Evolutionary conservation across 2,888 invertebrate species (phyloP).

Genomic region (Rotaria magnacalcarata): DNA sequence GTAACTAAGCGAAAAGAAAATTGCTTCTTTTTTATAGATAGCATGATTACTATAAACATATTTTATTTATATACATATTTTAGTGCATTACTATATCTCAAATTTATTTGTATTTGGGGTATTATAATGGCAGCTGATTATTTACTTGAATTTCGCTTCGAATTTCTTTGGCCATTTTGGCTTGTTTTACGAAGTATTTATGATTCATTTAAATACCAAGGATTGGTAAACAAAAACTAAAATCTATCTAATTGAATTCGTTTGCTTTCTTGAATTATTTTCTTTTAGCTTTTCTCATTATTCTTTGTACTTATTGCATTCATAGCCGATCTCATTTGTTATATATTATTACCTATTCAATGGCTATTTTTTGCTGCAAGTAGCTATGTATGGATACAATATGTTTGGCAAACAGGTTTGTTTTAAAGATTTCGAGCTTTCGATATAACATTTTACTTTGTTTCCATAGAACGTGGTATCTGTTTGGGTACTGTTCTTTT

Average conservation of each 20-base stretch:
- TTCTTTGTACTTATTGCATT: constrained; percentile 95
- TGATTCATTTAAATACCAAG: constrained; percentile 95
- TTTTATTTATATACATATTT: neutral
- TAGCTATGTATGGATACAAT: constrained; percentile 97
- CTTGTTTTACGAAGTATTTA: constrained; percentile 86
- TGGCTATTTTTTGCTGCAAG: constrained; percentile 95
- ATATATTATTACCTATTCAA: constrained; percentile 94
- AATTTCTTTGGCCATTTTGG: constrained; percentile 98
- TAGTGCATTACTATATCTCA: constrained; percentile 87
- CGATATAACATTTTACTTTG: neutral
- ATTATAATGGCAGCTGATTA: constrained; percentile 89
- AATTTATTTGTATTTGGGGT: constrained; percentile 88
- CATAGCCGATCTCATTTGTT: constrained; percentile 95
- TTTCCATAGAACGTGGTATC: constrained; percentile 74
- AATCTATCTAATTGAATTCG: neutral
- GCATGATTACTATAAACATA: neutral
- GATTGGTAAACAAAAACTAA: constrained; percentile 70
- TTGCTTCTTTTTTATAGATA: neutral
- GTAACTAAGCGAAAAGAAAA: neutral
- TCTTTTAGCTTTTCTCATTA: constrained; percentile 82
- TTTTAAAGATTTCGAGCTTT: neutral
- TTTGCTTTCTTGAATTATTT: constrained; percentile 48
- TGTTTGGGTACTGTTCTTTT: constrained; percentile 87
- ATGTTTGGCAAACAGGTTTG: constrained; percentile 90
- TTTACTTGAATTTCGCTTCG: constrained; percentile 94